Percentiles rank a stretch among this genome's conserved stretches.
Evolutionary conservation across 1,140 invertebrate genomes (phyloP).

Genomic region (Bombus soroeensis): DNA sequence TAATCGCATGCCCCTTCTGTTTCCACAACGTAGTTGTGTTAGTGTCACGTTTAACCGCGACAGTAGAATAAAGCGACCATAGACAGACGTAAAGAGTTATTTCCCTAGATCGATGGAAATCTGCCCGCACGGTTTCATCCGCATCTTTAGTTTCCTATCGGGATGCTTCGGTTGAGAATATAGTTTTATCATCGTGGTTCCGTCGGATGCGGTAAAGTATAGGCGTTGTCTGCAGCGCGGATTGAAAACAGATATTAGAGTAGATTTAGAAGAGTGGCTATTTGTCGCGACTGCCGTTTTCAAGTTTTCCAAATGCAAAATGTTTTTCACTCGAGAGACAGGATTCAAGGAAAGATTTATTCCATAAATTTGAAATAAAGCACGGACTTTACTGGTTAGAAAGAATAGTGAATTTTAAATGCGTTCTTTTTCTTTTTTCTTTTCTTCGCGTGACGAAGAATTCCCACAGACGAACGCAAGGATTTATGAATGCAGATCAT

Average conservation of each 20-base stretch:
- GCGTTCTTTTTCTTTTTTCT: neutral
- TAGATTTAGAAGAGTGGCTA: neutral
- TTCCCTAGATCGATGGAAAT: neutral
- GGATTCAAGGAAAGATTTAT: too few species aligned
- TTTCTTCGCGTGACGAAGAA: neutral
- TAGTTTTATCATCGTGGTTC: neutral
- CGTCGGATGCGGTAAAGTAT: neutral
- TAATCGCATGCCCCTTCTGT: neutral
- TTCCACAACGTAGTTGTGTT: neutral
- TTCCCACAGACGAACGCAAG: neutral
- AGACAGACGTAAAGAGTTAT: neutral
- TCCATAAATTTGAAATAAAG: neutral
- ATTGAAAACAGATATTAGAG: neutral
- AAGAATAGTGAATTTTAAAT: neutral
- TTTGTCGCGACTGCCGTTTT: neutral
- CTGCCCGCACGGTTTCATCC: neutral
- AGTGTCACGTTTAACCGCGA: neutral
- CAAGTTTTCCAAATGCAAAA: neutral
- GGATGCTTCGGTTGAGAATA: too few species aligned
- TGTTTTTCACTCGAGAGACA: neutral
- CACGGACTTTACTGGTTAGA: neutral
- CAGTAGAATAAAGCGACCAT: neutral
- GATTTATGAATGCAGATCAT: slow-evolving; percentile 5
- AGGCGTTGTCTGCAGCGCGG: neutral
- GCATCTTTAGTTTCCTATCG: neutral